phyloP scores from a whole-genome alignment of 2,888 invertebrate genomes.

The Chromoteleia sp. region DNA sequence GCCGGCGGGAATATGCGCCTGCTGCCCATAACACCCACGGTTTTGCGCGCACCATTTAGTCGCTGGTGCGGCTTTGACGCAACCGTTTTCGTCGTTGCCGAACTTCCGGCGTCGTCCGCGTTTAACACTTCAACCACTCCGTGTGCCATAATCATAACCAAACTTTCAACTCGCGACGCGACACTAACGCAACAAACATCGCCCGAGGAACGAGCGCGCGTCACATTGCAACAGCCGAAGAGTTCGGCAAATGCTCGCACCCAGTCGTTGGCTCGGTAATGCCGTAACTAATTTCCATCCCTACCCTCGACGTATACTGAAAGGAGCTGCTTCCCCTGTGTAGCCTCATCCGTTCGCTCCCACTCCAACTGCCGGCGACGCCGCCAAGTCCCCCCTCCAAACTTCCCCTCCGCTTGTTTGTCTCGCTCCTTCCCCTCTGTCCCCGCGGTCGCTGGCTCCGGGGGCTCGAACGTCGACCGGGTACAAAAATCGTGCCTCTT shows the following conservation, averaged over 20 bases:
- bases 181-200: slow-evolving; percentile 62
- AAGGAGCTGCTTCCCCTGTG: slow-evolving; percentile 72
- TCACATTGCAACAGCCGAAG: slow-evolving; percentile 82
- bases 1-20: slow-evolving; percentile 95
- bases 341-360: slow-evolving; percentile 56
- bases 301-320: slow-evolving; percentile 77
- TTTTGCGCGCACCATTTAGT: slow-evolving; percentile 76
- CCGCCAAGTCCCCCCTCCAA: slow-evolving; percentile 53
- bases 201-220: slow-evolving; percentile 80
- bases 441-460: not conserved
- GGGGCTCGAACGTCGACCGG: slow-evolving; percentile 13
- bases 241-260: slow-evolving; percentile 75
- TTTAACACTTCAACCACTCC: slow-evolving; percentile 86
- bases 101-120: slow-evolving; percentile 79
- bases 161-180: slow-evolving; percentile 45
- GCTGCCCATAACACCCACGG: slow-evolving; percentile 88
- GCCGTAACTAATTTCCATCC: slow-evolving; percentile 84
- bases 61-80: slow-evolving; percentile 81
- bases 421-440: too few relatives aligned
- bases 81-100: slow-evolving; percentile 82
- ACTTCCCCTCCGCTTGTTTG: slow-evolving; percentile 46
- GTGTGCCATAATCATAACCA: slow-evolving; percentile 86
- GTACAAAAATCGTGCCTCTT: slow-evolving; percentile 61
- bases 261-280: slow-evolving; percentile 81
- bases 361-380: slow-evolving; percentile 65